Evolutionary conservation across 2,888 invertebrate species (phyloP).

Genomic region (Coremacera marginata): DNA sequence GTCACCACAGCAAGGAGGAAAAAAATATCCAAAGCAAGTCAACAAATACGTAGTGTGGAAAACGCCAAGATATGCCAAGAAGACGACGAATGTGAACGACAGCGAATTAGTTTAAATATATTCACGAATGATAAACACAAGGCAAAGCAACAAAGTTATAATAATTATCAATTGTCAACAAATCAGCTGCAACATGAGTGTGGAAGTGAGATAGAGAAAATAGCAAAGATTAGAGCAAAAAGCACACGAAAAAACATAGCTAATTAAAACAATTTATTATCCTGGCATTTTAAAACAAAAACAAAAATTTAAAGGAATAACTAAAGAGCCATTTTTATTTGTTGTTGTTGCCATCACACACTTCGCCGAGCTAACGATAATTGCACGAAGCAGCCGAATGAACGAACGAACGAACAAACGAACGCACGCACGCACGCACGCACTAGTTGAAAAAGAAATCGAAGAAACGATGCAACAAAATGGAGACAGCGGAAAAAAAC

Average conservation of each 20-base stretch:
- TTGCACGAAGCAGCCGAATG: background rate
- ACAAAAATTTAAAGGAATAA: background rate
- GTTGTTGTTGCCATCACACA: conserved; percentile 23
- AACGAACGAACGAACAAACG: conserved; percentile 34
- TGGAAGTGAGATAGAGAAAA: background rate
- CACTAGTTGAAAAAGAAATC: conserved; percentile 12
- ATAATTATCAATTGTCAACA: conserved; percentile 25
- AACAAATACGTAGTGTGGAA: background rate
- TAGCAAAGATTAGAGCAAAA: background rate
- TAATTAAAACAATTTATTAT: conserved; percentile 1
- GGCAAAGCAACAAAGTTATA: background rate
- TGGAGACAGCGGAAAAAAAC: conserved; percentile 43
- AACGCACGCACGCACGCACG: no score
- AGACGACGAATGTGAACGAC: background rate
- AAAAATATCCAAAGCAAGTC: background rate
- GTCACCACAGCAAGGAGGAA: background rate
- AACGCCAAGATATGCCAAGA: background rate
- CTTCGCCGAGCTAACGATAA: conserved; percentile 8
- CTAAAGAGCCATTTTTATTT: background rate
- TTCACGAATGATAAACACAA: background rate
- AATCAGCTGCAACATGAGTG: background rate
- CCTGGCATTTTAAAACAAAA: conserved; percentile 14
- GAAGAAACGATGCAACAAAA: conserved; percentile 40
- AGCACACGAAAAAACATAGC: background rate
- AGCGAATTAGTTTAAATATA: background rate